These are phyloP conservation scores for Gorsachius magnificus DNA, from an alignment of 2,797 vertebrate species.

Conservation along the genomic window DNA sequence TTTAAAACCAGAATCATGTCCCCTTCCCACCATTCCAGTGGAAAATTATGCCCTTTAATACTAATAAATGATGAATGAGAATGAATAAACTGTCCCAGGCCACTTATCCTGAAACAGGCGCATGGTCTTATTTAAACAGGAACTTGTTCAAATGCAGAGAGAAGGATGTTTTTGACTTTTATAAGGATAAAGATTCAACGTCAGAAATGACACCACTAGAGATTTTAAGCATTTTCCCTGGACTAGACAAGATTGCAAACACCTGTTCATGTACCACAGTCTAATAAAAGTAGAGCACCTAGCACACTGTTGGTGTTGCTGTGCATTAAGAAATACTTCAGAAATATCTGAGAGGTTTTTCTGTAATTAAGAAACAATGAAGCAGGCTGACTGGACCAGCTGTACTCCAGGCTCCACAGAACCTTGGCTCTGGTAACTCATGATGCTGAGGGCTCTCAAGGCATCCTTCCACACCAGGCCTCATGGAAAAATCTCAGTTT, in stretches of 20 bases:
- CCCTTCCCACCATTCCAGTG: neutral
- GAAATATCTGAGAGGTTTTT: neutral
- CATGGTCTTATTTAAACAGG: neutral
- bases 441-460: neutral
- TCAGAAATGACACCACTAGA: neutral
- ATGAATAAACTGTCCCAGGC: neutral
- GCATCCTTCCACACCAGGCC: neutral
- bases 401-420: neutral
- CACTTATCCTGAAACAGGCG: neutral
- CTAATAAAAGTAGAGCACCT: neutral
- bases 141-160: neutral
- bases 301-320: neutral
- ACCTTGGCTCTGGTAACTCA: neutral
- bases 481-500: neutral
- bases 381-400: neutral
- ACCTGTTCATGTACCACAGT: neutral
- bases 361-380: neutral
- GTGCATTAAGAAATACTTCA: neutral
- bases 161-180: neutral
- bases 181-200: neutral
- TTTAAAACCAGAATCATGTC: neutral
- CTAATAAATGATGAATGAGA: neutral
- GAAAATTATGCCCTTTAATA: neutral
- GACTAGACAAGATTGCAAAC: neutral
- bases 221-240: neutral